Base-by-base conservation (phyloP, 2,113 vertebrate genomes). In the Mesocricetus auratus region DNA sequence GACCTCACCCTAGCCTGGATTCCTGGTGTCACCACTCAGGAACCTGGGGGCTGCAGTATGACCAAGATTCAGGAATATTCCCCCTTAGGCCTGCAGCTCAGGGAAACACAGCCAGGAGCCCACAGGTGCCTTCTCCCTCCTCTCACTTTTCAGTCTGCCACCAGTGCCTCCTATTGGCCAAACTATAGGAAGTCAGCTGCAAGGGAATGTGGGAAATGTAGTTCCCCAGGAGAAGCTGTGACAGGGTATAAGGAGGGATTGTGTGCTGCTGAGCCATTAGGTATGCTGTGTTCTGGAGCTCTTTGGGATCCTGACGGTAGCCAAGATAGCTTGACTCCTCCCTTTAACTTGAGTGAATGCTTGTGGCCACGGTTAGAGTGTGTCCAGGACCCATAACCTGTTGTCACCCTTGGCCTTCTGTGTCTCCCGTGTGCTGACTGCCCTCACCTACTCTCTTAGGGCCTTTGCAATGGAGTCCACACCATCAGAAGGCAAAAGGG, bases 201-300 rank as follows among this genome's bases (percentile, higher is more conserved):
- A 92, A 82, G 42, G 68, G 73, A 53, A 19, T 7, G 68, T 96
- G 93, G 92, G 96, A 95, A 97, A 90, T 95, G 92, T 79, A 92
- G 96, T 96, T 93, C 58, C 7, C 26, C 10, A 39, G 45, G 26
- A 36, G 15, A 45, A 58, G 17, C 60, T 53, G 19, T 1, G 26
- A 3, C 26, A 29, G 2, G 1, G 66, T 8, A 19, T 53, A 5
- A 64, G n/a, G 68, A 42, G 0, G 33, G 33, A 5, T 15, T 42
- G 33, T 21, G 47, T 26, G 22, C 12, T 19, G 15, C 39, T 66
- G 45, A 50, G 24, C 21, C 7, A 22, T 56, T 36, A 45, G 29
- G 11, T 0, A 0, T 13, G 0, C 11, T 17, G 29, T 47, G 26
- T 45, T 24, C 33, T 7, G 2, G 73, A 29, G 42, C 4, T 19